Base-by-base conservation (phyloP, 2,113 vertebrate species). In the Chrysemys picta region DNA sequence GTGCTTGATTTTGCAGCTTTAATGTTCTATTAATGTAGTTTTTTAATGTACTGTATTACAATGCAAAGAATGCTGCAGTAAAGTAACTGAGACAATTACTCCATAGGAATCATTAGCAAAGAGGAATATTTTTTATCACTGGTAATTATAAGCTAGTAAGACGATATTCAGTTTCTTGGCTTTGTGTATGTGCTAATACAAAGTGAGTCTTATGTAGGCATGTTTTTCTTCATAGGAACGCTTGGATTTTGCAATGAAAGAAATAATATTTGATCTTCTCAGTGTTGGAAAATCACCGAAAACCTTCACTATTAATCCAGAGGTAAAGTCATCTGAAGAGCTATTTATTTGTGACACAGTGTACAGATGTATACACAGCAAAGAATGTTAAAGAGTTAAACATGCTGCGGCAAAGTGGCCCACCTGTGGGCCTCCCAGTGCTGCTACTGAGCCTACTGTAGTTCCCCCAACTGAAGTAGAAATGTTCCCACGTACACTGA, bases 221-320 rank as follows among this genome's bases (percentile, higher is more conserved):
- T 86, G 0, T 93, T 94, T 94, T 94, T 47, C 75, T 92, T 94
- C 91, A 82, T 96, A 99, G 99, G 99, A 99, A 99, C 99, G 99
- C 95, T 99, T 99, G 97, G 99, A 99, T 99, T 99, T 99, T 98
- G 99, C 99, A 96, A 99, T 99, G 99, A 99, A 99, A 99, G 99
- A 99, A 98, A 99, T 99, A 89, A 99, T 99, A 98, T 99, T 99
- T 97, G 99, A 99, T 99, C 99, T 99, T 94, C 99, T 99, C 93
- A 99, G 99, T 96, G 99, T 99, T 97, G 99, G 99, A 96, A 99
- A 99, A 97, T 99, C 99, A 95, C 98, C 99, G 88, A 99, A 99
- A 98, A 99, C 99, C 95, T 99, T 99, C 96, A 99, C 99, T 93
- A 99, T 99, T 97, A 99, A 99, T 97, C 99, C 99, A 97, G 99